Conservation (phyloP, 2,113 vertebrate species). For the Ardeotis arabs region DNA sequence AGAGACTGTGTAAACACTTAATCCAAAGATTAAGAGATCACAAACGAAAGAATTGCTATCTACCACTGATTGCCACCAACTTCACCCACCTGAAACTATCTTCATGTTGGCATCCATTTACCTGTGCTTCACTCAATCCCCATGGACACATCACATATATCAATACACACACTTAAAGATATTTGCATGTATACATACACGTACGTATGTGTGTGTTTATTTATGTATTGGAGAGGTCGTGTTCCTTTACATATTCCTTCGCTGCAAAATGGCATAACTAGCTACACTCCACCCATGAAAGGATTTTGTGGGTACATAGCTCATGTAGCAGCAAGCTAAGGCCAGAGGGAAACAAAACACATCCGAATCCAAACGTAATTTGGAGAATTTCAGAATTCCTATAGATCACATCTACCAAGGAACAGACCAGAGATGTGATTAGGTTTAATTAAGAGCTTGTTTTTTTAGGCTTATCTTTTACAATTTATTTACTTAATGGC, state of each 20-base stretch:
- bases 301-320: neutral
- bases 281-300: neutral
- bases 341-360: neutral
- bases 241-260: neutral
- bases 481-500: neutral
- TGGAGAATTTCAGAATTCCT: neutral
- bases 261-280: neutral
- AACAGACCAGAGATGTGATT: neutral
- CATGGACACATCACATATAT: neutral
- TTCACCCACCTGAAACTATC: neutral
- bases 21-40: neutral
- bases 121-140: neutral
- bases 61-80: neutral
- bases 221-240: neutral
- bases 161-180: accelerated
- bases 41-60: neutral
- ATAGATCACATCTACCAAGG: neutral
- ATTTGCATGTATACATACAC: neutral
- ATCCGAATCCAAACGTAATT: neutral
- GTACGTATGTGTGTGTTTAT: neutral
- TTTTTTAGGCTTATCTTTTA: neutral
- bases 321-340: neutral
- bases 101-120: neutral
- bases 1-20: neutral
- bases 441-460: neutral